Evolutionary conservation across 2,888 invertebrate genomes (phyloP), one percentile per base, ranked within the genome.

Genomic region (Thecocarcelia acutangulata): DNA sequence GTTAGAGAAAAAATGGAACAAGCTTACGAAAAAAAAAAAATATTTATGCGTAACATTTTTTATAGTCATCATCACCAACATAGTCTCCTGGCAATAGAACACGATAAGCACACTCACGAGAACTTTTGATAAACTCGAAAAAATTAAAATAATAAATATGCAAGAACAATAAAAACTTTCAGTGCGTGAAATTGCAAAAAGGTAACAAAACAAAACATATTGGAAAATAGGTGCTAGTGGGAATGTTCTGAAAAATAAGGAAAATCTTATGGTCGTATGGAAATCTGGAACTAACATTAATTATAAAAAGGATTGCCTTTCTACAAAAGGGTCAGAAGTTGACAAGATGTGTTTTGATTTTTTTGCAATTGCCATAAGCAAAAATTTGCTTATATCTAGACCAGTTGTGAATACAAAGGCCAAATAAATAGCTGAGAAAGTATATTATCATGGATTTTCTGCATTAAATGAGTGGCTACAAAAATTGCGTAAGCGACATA

Each of bases 291-390:
- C 5, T 24, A 24, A 24, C 24, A 24, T 24, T 24, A 24, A 24
- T 24, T 24, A 24, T 24, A 24, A 52, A 24, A 52, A 52, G 3
- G 15, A 17, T 46, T 46, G 15, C 46, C 46, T 46, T 9, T 24
- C 44, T 42, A 42, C 46, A 64, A 46, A 64, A 19, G 48, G 64
- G 3, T 19, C 12, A 6, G 15, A 40, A 42, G 13, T 74, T 24
- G 64, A 64, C 24, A 24, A 50, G 17, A 6, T 52, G 33, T 37
- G 52, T 28, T 74, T 40, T 46, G 74, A 74, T 33, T 74, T 52
- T 63, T 74, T 24, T 42, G 12, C 19, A 19, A 42, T 24, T 12
- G 54, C 42, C n/a, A 33, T 63, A 63, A 74, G 64, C 42, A 28
- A 74, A 24, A 21, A 42, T 56, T 37, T 69, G 8, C 40, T 42